phyloP scores from a whole-genome alignment of 2,888 invertebrate genomes.

The Catonia carolina region DNA sequence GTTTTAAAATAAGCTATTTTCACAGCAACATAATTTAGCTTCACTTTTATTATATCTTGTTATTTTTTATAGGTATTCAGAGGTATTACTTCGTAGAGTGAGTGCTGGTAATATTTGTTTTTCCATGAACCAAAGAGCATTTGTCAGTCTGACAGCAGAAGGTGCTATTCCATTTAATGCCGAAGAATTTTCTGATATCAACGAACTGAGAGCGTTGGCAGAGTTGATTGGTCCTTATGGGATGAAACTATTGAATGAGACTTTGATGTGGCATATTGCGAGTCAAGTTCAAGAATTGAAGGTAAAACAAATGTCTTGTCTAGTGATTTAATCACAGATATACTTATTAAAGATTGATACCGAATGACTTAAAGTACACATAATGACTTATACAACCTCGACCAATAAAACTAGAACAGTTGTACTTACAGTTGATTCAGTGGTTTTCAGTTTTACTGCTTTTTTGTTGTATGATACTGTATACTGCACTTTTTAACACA shows the following conservation, averaged over 20 bases:
- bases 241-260: conserved; percentile 93
- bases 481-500: too few species aligned
- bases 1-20: too few species aligned
- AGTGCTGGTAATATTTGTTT: conserved; percentile 95
- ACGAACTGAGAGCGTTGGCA: conserved; percentile 87
- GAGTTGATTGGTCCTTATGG: conserved; percentile 98
- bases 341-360: too few species aligned
- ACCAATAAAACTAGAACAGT: too few species aligned
- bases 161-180: conserved; percentile 92
- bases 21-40: too few species aligned
- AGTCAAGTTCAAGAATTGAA: conserved; percentile 97
- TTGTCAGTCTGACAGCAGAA: conserved; percentile 88
- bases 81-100: conserved; percentile 76
- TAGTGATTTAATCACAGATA: too few species aligned
- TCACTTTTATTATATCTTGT: too few species aligned
- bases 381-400: too few species aligned
- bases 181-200: conserved; percentile 96
- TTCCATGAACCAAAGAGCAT: conserved; percentile 93
- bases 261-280: conserved; percentile 96
- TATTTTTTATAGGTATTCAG: conserved; percentile 51
- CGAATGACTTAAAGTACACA: too few species aligned
- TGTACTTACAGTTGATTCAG: too few species aligned
- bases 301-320: conserved; percentile 33
- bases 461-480: too few species aligned
- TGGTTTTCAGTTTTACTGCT: too few species aligned